phyloP scores from a whole-genome alignment of 1,140 invertebrate species.

The Bombus difficillimus region DNA sequence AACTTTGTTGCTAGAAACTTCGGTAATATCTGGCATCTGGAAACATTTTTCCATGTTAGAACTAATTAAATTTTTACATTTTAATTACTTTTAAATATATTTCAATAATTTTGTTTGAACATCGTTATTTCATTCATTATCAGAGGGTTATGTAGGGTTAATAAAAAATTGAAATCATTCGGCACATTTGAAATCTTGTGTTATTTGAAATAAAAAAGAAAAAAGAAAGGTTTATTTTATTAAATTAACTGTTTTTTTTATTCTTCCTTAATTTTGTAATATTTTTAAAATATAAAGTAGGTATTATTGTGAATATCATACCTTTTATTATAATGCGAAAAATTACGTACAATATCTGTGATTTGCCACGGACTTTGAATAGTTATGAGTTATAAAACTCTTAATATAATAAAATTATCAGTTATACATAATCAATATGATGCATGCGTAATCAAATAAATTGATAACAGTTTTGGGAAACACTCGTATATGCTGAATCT shows the following conservation, averaged over 20 bases:
- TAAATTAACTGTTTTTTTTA: neutral
- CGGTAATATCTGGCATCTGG: constrained; percentile 81
- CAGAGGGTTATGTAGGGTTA: neutral
- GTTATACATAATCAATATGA: neutral
- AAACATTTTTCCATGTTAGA: constrained; percentile 38
- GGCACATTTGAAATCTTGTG: neutral
- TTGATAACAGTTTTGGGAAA: neutral
- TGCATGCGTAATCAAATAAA: constrained; percentile 6
- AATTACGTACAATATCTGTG: neutral
- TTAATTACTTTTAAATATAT: neutral
- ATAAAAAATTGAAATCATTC: neutral
- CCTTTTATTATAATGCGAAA: neutral
- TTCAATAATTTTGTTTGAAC: neutral
- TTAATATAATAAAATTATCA: neutral
- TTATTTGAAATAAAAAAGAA: neutral
- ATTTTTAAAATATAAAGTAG: neutral
- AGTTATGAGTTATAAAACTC: neutral
- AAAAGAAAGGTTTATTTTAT: neutral
- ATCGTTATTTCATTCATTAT: neutral
- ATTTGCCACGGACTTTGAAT: neutral
- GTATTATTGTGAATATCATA: constrained; percentile 9
- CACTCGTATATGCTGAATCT: too few relatives aligned
- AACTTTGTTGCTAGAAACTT: constrained; percentile 88
- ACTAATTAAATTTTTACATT: neutral
- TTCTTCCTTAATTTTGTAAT: neutral